Evolutionary conservation across 1,140 invertebrate genomes (phyloP), one percentile per base, ranked within the genome.

Genomic region (Bombus affinis): DNA sequence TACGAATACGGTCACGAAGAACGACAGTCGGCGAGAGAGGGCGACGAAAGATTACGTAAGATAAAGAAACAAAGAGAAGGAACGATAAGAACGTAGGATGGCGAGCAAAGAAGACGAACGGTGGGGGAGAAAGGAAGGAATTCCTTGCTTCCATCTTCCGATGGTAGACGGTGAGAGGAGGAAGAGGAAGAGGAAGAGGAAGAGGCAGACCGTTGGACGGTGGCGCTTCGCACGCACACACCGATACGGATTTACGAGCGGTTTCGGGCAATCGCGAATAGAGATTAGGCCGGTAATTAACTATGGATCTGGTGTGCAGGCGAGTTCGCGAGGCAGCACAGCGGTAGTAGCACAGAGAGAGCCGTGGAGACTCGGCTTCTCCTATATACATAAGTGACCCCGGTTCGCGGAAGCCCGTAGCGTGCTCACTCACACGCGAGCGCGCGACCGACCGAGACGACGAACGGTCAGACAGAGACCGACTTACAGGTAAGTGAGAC

Each of bases 231-330:
- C 91, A 90, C 88, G 91, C 92, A 92, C 91, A 92, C 91, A 93
- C 94, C 94, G 94, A 94, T 95, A 94, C 93, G 94, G 94, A 95
- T 95, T 95, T 95, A 95, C 94, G 94, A 94, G 94, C 93, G 94
- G 94, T 95, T 95, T 95, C 94, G 92, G 94, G 94, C 94, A 95
- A 95, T 95, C 94, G 94, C 94, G 94, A 95, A 94, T 95, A 94
- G 94, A 95, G 94, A 95, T 95, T 95, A 95, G 94, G 93, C 93
- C 92, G 94, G 94, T 95, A 95, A 95, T 95, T 95, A 95, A 95
- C 94, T 95, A 95, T 95, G 94, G 94, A 95, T 94, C 94, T 94
- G 93, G 94, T 94, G 92, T 92, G 91, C 92, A 91, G 88, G 92
- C 91, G 92, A 92, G 91, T 91, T 92, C 93, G 93, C 93, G 93